Percentiles rank a stretch among this genome's conserved stretches.
Conservation (phyloP, 2,113 vertebrate species). For the Forbesichthys agassizii region DNA sequence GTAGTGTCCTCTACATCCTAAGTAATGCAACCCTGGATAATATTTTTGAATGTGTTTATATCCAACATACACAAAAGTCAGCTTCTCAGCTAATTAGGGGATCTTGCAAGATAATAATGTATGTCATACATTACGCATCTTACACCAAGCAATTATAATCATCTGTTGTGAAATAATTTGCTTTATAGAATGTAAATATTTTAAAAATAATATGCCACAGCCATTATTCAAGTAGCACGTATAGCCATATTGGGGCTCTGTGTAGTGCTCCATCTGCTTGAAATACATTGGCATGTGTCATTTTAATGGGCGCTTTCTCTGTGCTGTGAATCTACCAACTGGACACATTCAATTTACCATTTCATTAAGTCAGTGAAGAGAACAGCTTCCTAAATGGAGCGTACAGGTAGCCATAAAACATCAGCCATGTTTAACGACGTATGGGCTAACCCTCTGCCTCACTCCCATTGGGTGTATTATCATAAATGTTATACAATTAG, state of each 20-base stretch:
- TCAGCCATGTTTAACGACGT: constrained; percentile 55
- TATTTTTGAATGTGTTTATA: too few species aligned
- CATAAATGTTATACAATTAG: constrained; percentile 49
- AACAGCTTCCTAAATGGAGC: constrained; percentile 44
- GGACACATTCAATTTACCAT: constrained; percentile 49
- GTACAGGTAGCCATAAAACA: constrained; percentile 48
- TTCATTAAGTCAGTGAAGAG: constrained; percentile 54
- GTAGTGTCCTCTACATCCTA: too few species aligned
- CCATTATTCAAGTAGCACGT: neutral
- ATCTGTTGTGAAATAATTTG: neutral
- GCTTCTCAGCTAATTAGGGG: too few species aligned
- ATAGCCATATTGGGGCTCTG: neutral
- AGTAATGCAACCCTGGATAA: too few species aligned
- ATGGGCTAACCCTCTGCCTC: constrained; percentile 44
- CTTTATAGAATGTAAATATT: neutral
- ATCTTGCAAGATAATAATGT: too few species aligned
- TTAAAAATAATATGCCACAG: neutral
- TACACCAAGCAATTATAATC: too few species aligned
- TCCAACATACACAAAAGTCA: too few species aligned
- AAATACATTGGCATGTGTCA: constrained; percentile 21
- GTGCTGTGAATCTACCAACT: constrained; percentile 26
- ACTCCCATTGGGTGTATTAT: constrained; percentile 41
- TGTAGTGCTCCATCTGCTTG: constrained; percentile 7
- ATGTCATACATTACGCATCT: too few species aligned
- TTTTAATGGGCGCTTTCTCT: constrained; percentile 32